A percentile compares a stretch with the other conserved stretches of the same genome.
Evolutionary conservation across 2,888 invertebrate genomes (phyloP).

Genomic region (Octonoba sinensis): DNA sequence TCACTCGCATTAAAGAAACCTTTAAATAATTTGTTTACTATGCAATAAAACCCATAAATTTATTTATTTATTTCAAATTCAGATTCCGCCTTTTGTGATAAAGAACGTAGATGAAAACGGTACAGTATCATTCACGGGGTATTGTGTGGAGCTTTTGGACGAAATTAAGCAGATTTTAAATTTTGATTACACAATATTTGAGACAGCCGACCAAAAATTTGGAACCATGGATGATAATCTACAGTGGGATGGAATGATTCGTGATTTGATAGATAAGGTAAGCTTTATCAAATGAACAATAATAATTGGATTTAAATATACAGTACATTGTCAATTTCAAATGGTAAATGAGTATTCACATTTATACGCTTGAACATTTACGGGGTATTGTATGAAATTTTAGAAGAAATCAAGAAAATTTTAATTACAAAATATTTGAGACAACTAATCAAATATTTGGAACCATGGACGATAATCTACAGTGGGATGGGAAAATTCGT

Average conservation of each 20-base stretch:
- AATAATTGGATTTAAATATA: too few relatives aligned
- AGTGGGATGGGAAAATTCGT: slow-evolving; percentile 85
- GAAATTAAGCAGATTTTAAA: slow-evolving; percentile 86
- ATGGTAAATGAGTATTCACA: too few relatives aligned
- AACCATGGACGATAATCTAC: slow-evolving; percentile 84
- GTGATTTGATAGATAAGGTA: slow-evolving; percentile 82
- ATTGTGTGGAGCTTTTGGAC: slow-evolving; percentile 93
- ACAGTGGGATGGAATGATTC: slow-evolving; percentile 85
- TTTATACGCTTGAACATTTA: too few relatives aligned
- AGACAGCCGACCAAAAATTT: slow-evolving; percentile 84
- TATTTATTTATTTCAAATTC: slow-evolving; percentile 56
- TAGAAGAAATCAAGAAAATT: slow-evolving; percentile 86
- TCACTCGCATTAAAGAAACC: too few relatives aligned
- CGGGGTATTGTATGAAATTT: slow-evolving; percentile 95
- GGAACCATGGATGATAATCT: slow-evolving; percentile 87
- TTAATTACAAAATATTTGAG: slow-evolving; percentile 87
- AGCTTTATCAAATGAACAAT: slow-evolving; percentile 5
- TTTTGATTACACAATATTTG: slow-evolving; percentile 90
- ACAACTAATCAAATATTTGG: slow-evolving; percentile 88
- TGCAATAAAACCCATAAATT: too few relatives aligned
- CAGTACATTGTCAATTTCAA: too few relatives aligned
- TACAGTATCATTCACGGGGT: slow-evolving; percentile 77
- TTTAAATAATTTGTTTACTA: too few relatives aligned
- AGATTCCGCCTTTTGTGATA: slow-evolving; percentile 75
- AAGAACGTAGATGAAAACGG: slow-evolving; percentile 69